Conservation (phyloP, 2,888 invertebrate genomes). For the Diaprepes abbreviatus region DNA sequence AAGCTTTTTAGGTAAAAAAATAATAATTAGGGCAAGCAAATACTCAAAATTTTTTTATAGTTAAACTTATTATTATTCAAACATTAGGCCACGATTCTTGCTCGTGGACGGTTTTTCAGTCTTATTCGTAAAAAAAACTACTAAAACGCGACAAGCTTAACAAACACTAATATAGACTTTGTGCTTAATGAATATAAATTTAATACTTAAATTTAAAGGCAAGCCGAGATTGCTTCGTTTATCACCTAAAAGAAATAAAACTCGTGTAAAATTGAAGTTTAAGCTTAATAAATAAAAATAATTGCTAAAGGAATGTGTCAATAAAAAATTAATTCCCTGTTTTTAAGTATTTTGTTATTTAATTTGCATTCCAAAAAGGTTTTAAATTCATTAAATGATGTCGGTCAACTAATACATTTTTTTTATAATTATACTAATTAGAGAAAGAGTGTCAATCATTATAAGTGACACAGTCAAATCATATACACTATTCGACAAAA, state of each 20-base stretch:
- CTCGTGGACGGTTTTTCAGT: constrained; percentile 51
- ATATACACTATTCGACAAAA: too few relatives aligned
- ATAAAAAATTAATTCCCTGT: too few relatives aligned
- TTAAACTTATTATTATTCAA: constrained; percentile 2
- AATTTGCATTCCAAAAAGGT: too few relatives aligned
- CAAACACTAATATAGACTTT: constrained; percentile 1
- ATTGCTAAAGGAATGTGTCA: too few relatives aligned
- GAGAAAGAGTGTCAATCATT: too few relatives aligned
- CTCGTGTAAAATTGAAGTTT: constrained; percentile 11
- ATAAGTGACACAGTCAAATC: too few relatives aligned
- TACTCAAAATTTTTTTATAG: background rate
- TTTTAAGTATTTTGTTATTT: too few relatives aligned
- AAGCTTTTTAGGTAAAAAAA: background rate
- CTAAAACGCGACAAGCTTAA: background rate
- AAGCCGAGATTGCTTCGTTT: constrained; percentile 24
- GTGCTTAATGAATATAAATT: background rate
- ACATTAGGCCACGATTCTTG: constrained; percentile 33
- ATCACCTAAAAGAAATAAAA: constrained; percentile 48
- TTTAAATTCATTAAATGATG: too few relatives aligned
- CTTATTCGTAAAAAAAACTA: constrained; percentile 39
- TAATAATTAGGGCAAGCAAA: background rate
- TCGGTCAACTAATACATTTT: too few relatives aligned
- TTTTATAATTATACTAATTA: too few relatives aligned
- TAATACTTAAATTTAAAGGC: constrained; percentile 22
- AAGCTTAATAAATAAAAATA: constrained; percentile 21